Evolutionary conservation across 2,797 vertebrate species (phyloP).

Genomic region (Enteromius mattozi): DNA sequence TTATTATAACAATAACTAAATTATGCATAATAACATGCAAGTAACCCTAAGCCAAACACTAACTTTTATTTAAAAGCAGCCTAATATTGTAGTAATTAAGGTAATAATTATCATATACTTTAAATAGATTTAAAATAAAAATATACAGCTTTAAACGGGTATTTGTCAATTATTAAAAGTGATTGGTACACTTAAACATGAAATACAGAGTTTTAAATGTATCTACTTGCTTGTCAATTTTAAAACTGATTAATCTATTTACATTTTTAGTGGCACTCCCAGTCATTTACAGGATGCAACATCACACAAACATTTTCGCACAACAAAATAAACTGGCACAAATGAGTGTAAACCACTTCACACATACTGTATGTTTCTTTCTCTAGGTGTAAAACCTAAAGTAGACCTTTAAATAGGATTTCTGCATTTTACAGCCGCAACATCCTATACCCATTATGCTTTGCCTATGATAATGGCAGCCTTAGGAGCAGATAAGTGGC

Average conservation of each 20-base stretch:
- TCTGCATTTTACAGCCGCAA: neutral
- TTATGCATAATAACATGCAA: no score
- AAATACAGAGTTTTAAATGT: neutral
- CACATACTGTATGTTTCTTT: neutral
- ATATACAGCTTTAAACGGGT: neutral
- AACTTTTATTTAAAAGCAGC: neutral
- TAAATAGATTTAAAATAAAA: neutral
- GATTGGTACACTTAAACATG: neutral
- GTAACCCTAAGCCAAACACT: no score
- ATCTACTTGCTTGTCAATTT: neutral
- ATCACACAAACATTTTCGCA: neutral
- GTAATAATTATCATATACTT: no score
- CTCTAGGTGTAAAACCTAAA: conserved; percentile 19
- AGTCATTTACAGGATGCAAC: no score
- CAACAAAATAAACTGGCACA: neutral
- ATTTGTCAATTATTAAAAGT: neutral
- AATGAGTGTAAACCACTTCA: conserved; percentile 10
- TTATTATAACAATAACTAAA: neutral
- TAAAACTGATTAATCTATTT: neutral
- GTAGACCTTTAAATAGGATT: conserved; percentile 21
- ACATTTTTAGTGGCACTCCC: neutral
- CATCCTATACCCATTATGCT: conserved; percentile 15
- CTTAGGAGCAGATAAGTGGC: conserved; percentile 32
- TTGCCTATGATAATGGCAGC: conserved; percentile 31
- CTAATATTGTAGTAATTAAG: neutral